Base-by-base conservation (phyloP, 2,113 vertebrate genomes). In the Caranx melampygus region DNA sequence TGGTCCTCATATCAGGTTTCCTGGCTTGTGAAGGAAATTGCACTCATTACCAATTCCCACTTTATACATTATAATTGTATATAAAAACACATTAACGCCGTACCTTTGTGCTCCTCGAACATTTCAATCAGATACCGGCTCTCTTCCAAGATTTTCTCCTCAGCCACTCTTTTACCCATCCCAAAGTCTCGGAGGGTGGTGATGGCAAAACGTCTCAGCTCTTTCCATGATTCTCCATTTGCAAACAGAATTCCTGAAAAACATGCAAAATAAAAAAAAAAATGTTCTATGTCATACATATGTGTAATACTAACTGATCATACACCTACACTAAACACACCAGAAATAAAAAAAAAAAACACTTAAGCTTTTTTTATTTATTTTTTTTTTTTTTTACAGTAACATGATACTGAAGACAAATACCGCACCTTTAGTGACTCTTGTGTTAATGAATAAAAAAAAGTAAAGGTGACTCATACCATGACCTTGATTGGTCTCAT, bases 201-300 rank as follows among this genome's bases (percentile, higher is more conserved):
- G n/a, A 94, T 60, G n/a, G 91, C 66, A 75, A 95, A 94, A 37
- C 87, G 88, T 37, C 94, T 88, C 90, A 94, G 58, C 70, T 92
- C 90, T 72, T 89, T 91, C 94, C 94, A 94, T 0, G 85, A 81
- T 15, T 92, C 91, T 65, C 93, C 93, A n/a, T 93, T 92, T 11
- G 86, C 49, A 65, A 90, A 89, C 12, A 90, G 3, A 31, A 94
- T 87, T 2, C 93, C 92, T 94, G 4, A 63, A 0, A 35, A 80
- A 70, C 4, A 66, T 31, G 1, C 11, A 40, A 26, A 20, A 60
- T 4, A 14, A n/a, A 64, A 51, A 6, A 6, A 7, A 7, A 55
- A 14, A 35, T 20, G 5, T 11, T 31, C 0, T 8, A 37, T 8
- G 35, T 70, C 31, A 8, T 34, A 0, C 18, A 42, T 15, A n/a